Evolutionary conservation across 2,888 invertebrate genomes (phyloP), one percentile per base, ranked within the genome.

Genomic region (Cantharis rufa): DNA sequence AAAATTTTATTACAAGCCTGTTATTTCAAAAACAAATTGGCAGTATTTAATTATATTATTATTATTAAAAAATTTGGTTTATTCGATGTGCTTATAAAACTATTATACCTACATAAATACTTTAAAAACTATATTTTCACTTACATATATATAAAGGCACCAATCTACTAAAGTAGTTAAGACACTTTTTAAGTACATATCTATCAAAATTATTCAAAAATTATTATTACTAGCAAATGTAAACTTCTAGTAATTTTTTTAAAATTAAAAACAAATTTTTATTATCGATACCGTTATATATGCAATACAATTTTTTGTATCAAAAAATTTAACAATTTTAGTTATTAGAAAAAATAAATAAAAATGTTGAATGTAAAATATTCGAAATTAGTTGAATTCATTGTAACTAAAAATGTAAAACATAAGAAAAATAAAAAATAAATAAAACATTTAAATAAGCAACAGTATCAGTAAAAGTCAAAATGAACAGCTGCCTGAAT

Each of bases 401-500:
- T 24, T 24, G 24, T 24, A 24, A 24, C 11, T 32, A 13, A 5
- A 13, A 32, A 32, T 13, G 11, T 13, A 32, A 32, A 32, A 13
- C 13, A 32, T 11, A 32, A 32, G 28, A 28, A 32, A 32, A 13
- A 32, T 24, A 32, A 32, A 13, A 32, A 32, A 32, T 32, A 32
- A 32, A 32, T 32, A 32, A 32, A 32, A 13, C 13, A 32, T 32
- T 32, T 32, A 32, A 32, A n/a, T 32, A 32, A 32, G 32, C 32
- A 13, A 32, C 32, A 32, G 48, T 48, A 48, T 48, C 48, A 48
- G n/a, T 48, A 48, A 32, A 32, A 48, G 48, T 48, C n/a, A n/a
- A 48, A 48, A 66, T 21, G 24, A 16, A 64, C 16, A 72, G 72
- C 32, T 72, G 32, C 64, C 66, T 48, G 48, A 16, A 64, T 72